Percentiles rank a stretch among this genome's conserved stretches.
phyloP scores from a whole-genome alignment of 2,797 vertebrate genomes.

The Choloepus didactylus region DNA sequence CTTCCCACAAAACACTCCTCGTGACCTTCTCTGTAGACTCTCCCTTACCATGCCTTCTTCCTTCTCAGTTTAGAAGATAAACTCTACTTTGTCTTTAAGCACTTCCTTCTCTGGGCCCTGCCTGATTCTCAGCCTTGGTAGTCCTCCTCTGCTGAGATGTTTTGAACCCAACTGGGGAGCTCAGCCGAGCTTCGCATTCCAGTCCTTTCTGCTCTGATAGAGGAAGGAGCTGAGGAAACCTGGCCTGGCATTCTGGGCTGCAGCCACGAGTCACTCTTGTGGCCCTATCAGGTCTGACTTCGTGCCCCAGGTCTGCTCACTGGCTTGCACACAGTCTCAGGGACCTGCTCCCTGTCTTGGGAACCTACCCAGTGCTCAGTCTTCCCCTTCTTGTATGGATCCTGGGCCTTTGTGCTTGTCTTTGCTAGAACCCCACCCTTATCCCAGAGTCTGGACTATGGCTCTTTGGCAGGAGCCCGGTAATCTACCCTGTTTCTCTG shows the following conservation, averaged over 20 bases:
- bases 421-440: neutral
- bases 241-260: neutral
- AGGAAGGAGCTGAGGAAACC: too few relatives aligned
- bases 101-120: neutral
- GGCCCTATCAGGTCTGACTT: neutral
- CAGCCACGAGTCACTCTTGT: too few relatives aligned
- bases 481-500: neutral
- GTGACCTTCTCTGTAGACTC: neutral
- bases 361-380: rapidly evolving
- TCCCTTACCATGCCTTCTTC: too few relatives aligned
- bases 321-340: rapidly evolving
- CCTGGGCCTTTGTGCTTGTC: neutral
- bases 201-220: neutral
- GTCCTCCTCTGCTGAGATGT: neutral
- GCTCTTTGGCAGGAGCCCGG: rapidly evolving
- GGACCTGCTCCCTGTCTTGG: neutral
- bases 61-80: neutral
- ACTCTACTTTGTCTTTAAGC: neutral
- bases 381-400: neutral
- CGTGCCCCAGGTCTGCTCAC: neutral
- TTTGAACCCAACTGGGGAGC: neutral
- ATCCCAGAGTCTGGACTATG: neutral
- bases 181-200: rapidly evolving
- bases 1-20: neutral
- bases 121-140: neutral